Evolutionary conservation across 2,113 vertebrate species (phyloP).

Genomic region (Astatoreochromis straeleni): DNA sequence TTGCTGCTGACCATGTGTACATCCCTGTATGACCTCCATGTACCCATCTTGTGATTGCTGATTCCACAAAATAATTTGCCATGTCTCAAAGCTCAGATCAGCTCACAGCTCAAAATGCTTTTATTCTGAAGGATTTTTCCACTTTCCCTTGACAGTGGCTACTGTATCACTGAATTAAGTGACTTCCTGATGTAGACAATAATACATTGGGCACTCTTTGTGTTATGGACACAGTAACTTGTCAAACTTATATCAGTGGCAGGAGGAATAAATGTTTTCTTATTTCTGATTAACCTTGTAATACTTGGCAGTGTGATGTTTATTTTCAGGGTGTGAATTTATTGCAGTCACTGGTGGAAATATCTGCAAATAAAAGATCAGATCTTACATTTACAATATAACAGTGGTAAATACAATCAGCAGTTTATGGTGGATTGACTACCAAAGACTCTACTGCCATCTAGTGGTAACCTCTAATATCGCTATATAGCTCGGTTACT

Average conservation of each 20-base stretch:
- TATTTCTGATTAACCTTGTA: not conserved
- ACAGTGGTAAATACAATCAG: not conserved
- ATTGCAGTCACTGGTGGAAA: not conserved
- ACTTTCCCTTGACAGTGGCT: not conserved
- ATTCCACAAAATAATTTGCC: not conserved
- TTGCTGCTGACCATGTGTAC: not conserved
- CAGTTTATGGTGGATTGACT: not conserved
- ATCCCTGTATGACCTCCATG: not conserved
- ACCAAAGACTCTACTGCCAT: not conserved
- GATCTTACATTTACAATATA: not conserved
- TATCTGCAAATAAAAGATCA: not conserved
- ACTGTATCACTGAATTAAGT: not conserved
- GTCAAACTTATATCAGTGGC: not conserved
- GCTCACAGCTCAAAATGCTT: not conserved
- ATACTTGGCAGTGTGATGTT: not conserved
- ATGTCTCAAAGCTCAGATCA: not conserved
- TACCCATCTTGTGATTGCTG: not conserved
- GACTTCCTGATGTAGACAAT: not conserved
- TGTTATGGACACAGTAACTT: not conserved
- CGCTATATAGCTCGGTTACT: rapidly evolving
- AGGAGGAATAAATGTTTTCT: not conserved
- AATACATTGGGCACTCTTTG: not conserved
- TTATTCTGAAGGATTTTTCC: not conserved
- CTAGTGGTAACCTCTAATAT: not conserved
- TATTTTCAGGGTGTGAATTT: not conserved